Evolutionary conservation across 2,888 invertebrate species (phyloP), one percentile per base, ranked within the genome.

Genomic region (Cabera pusaria): DNA sequence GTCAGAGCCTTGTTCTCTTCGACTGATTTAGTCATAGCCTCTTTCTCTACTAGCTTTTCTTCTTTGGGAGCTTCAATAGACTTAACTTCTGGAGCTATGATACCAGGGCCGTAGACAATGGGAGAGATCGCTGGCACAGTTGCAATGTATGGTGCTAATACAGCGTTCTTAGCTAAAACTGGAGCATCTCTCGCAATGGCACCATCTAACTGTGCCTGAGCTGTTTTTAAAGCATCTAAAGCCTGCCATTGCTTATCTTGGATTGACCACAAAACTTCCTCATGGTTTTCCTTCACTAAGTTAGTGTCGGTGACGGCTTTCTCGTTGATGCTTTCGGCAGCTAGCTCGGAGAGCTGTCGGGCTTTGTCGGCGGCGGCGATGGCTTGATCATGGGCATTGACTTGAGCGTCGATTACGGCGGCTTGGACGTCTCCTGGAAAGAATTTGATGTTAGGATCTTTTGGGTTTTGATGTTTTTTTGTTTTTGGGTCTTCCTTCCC

Each of bases 241-340:
- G 76, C 75, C 43, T 85, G 85, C 83, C 84, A 85, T 66, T 85
- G 83, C 59, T 73, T 70, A 5, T 87, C 87, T 29, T 87, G 82
- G 0, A 51, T 62, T 0, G 71, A 61, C 85, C 84, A 85, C 60
- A 72, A 68, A 6, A 51, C 54, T 23, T 70, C 64, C 1, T 46
- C 35, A 5, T 64, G 66, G 44, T 72, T 72, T 1, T 83, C 81
- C 39, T 67, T 67, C 3, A 72, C 72, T 36, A 72, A 73, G 9
- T 75, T 72, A 1, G 54, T 57, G 1, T 55, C 65, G 18, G 72
- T 71, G 1, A 56, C 43, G 0, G 59, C 50, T 36, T 78, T 73
- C 3, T 71, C 76, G 29, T 74, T 72, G 2, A 60, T 41, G 5
- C 72, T 68, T 23, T 77, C 72, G 1, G 55, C 49, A 0, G 70